phyloP scores from a whole-genome alignment of 2,797 vertebrate genomes.

The Lutjanus argentimaculatus region DNA sequence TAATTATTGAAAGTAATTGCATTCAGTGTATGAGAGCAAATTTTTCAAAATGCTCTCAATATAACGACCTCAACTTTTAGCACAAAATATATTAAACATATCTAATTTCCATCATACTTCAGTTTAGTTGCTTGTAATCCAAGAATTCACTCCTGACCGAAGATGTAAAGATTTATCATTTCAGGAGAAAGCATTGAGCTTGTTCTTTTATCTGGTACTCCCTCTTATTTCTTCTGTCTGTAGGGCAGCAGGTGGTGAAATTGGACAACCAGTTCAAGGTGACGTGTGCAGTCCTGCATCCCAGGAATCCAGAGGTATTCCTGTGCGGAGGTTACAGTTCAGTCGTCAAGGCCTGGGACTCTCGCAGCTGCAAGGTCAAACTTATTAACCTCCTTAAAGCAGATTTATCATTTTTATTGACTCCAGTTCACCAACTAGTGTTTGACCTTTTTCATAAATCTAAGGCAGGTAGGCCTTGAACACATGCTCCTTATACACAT shows the following conservation, averaged over 20 bases:
- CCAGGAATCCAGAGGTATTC: constrained; percentile 88
- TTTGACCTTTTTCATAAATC: constrained; percentile 43
- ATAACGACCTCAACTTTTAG: background rate
- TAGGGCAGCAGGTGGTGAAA: constrained; percentile 89
- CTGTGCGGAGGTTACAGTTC: constrained; percentile 95
- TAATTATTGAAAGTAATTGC: background rate
- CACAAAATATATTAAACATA: background rate
- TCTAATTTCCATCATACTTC: background rate
- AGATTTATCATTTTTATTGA: constrained; percentile 59
- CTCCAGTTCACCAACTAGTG: constrained; percentile 30
- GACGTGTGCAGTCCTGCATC: constrained; percentile 88
- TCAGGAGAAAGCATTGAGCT: constrained; percentile 1
- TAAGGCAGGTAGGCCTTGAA: constrained; percentile 13
- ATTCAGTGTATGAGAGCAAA: background rate
- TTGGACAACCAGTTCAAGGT: constrained; percentile 90
- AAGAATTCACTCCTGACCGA: background rate
- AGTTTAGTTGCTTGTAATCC: background rate
- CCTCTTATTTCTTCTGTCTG: constrained; percentile 10
- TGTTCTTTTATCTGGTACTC: background rate
- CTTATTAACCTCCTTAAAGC: constrained; percentile 58
- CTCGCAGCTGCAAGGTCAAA: constrained; percentile 90
- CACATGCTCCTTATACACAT: background rate
- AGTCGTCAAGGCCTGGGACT: constrained; percentile 94
- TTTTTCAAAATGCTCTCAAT: background rate
- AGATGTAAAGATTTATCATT: background rate